Base-by-base conservation (phyloP, 2,888 invertebrate genomes). In the Callinectes sapidus region DNA sequence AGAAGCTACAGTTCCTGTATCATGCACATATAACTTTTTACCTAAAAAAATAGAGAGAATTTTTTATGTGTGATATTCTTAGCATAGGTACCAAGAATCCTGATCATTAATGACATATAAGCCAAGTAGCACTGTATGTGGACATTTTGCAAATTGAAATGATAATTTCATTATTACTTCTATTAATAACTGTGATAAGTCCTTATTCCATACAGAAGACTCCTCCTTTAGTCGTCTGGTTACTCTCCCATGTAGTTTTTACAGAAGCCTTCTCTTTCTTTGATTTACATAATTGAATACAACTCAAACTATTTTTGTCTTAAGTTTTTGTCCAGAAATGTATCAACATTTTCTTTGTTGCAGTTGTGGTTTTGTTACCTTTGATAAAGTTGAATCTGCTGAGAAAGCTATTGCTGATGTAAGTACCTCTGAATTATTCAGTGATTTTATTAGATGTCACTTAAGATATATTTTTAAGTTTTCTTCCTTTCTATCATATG, bases 341-440 rank as follows among this genome's bases (percentile, higher is more conserved):
- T 71, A 32, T n/a, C 32, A 87, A 14, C 39, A 39, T 92, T 85
- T 92, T 54, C n/a, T 87, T 94, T 91, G 96, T 94, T 91, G 96
- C 97, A 92, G 96, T 95, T 97, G 97, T 95, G 98, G 98, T 14
- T 99, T 98, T 96, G 97, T 99, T 28, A 98, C 98, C 2, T 99
- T 99, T 96, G 98, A 98, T 94, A 98, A 98, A 95, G 97, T 97
- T 23, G 98, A 98, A 95, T 97, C 97, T 88, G 98, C 99, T 2
- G 97, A 98, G 92, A 97, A 97, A 94, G 98, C 98, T 0, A 98
- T 98, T 95, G 96, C 97, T 61, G 98, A 98, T 95, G 94, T 94
- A 91, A 94, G 94, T 90, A 91, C 32, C 5, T 2, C 28, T 71
- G 13, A n/a, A 71, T 71, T 28, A 23, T 71, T 71, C 32, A n/a